Evolutionary conservation across 2,888 invertebrate species (phyloP), one percentile per base, ranked within the genome.

Genomic region (Polymixis lichenea): DNA sequence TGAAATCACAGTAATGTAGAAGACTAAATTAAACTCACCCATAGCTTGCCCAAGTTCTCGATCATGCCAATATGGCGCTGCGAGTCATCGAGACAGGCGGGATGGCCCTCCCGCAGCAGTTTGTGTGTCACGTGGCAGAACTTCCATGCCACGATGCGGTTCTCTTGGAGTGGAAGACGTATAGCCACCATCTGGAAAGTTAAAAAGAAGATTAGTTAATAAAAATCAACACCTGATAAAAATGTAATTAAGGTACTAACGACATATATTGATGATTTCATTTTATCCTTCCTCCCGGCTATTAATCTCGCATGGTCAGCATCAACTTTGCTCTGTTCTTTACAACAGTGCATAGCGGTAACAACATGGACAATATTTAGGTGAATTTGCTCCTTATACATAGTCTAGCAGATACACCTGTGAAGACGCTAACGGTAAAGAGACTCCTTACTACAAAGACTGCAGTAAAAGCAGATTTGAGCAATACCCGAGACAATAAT

Each of bases 101-200:
- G 98, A 94, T 99, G 99, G 0, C 99, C 99, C 96, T 99, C 99
- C 25, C 99, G 97, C 80, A 99, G 96, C 72, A 99, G 97, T 93
- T 99, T 99, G 95, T 99, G 99, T 38, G 99, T 97, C 84, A 99
- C 98, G 96, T 99, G 99, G 92, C 99, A 99, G 95, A 99, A 99
- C 96, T 99, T 99, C 99, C 99, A 99, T 49, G 99, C 99, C 67
- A 99, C 98, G 89, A 99, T 99, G 82, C 99, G 98, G 96, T 99
- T 98, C 89, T 99, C 99, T 95, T 99, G 98, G 2, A 99, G 95
- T 15, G 98, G 99, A 83, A 98, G 97, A 53, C 98, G 95, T 78
- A 96, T 88, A 32, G 96, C 97, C 92, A 96, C 96, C 95, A 96
- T 95, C 97, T 96, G 78, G 13, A 58, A 13, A 4, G 58, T 58